A percentile compares a stretch with the other conserved stretches of the same genome.
Conservation (phyloP, 2,797 vertebrate genomes). For the Myripristis jacobus region DNA sequence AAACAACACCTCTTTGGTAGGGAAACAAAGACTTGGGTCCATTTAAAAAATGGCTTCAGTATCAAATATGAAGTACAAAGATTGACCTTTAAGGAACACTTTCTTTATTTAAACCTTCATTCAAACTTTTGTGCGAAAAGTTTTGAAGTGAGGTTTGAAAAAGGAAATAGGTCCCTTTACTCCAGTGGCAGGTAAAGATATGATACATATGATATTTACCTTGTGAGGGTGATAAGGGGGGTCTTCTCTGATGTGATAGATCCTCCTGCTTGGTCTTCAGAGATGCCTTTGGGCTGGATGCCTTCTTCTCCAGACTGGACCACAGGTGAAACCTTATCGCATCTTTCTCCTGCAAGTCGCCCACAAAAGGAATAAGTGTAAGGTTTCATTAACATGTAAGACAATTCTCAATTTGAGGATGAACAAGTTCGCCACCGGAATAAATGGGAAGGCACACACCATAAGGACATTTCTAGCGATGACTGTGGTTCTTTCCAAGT, state of each 20-base stretch:
- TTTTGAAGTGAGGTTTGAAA: too few species aligned
- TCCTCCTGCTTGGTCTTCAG: constrained; percentile 65
- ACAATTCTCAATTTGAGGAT: background rate
- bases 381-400: constrained; percentile 21
- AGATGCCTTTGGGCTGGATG: constrained; percentile 53
- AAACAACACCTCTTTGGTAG: background rate
- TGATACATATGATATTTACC: constrained; percentile 61
- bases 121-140: too few species aligned
- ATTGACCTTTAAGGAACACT: background rate
- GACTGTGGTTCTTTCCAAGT: constrained; percentile 18
- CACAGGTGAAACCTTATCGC: constrained; percentile 86
- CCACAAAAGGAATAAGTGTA: constrained; percentile 53
- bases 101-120: too few species aligned
- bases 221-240: constrained; percentile 66
- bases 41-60: constrained; percentile 16
- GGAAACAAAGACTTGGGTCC: constrained; percentile 2
- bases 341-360: constrained; percentile 83
- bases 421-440: constrained; percentile 13
- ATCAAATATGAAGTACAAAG: constrained; percentile 10
- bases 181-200: too few species aligned
- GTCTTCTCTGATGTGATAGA: constrained; percentile 65
- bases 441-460: constrained; percentile 9
- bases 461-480: background rate
- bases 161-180: too few species aligned
- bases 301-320: constrained; percentile 71